Evolutionary conservation across 2,888 invertebrate genomes (phyloP).

Genomic region (Mythimna loreyi): DNA sequence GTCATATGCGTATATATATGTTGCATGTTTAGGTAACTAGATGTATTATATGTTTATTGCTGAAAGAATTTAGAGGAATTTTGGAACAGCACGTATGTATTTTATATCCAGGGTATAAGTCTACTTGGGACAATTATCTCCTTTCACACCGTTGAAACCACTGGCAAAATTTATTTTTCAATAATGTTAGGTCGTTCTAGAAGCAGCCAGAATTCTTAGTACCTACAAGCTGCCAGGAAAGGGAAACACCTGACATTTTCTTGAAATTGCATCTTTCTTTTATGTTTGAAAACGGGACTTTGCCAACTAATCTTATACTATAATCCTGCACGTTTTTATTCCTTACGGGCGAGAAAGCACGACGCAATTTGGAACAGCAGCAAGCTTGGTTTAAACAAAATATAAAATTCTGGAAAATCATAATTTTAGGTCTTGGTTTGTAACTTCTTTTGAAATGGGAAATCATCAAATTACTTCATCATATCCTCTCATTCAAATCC

Average conservation of each 20-base stretch:
- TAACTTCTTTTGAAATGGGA: too few species aligned
- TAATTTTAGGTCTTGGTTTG: neutral
- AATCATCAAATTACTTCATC: too few species aligned
- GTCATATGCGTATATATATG: too few species aligned
- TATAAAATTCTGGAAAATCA: slow-evolving; percentile 13
- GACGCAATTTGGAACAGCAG: slow-evolving; percentile 21
- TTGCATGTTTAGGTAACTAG: too few species aligned
- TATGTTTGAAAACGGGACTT: slow-evolving; percentile 1
- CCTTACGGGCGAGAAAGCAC: slow-evolving; percentile 1
- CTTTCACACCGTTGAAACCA: too few species aligned
- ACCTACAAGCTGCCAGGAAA: slow-evolving; percentile 21
- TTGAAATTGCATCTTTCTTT: slow-evolving; percentile 27
- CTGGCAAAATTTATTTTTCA: neutral
- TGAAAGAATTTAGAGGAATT: too few species aligned
- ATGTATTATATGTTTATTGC: neutral
- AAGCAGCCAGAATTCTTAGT: neutral
- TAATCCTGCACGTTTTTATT: slow-evolving; percentile 42
- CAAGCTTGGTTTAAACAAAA: neutral
- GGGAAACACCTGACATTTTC: slow-evolving; percentile 16
- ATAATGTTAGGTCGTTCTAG: slow-evolving; percentile 8
- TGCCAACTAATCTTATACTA: slow-evolving; percentile 11
- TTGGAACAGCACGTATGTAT: too few species aligned
- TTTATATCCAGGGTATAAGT: too few species aligned
- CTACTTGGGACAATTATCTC: too few species aligned
- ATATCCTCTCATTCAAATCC: too few species aligned